Evolutionary conservation across 1,140 invertebrate genomes (phyloP), one percentile per base, ranked within the genome.

Genomic region (Argopecten irradians): DNA sequence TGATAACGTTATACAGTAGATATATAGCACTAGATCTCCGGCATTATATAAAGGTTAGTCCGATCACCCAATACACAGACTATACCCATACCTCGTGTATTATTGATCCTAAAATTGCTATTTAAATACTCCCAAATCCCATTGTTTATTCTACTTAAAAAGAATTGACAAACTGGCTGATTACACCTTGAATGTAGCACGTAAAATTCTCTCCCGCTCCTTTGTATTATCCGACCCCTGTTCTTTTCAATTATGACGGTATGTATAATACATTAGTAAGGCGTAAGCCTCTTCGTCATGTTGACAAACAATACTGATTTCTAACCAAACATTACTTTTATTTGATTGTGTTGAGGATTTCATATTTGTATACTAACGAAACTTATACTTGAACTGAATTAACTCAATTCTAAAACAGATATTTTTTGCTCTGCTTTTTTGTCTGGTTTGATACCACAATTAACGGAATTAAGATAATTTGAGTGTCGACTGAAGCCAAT

Each of bases 121-220:
- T 71, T 71, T 71, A 71, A 71, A 71, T 71, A 71, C 55, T 71
- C 55, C 14, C 55, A 71, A 28, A 71, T 5, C 55, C 55, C n/a
- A 16, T 71, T 71, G 55, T 71, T 71, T 71, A 71, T 71, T 71
- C 55, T 71, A 71, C 55, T 71, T 71, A 71, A 28, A 28, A 71
- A 71, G 55, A 71, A 71, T 71, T 71, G 55, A 71, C 55, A 71
- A 28, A 28, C 8, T 71, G 55, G 55, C 55, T 71, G 55, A 71
- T 71, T 28, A 71, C n/a, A 71, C 55, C 22, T 71, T 1, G 19
- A 71, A 28, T 71, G 55, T 71, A n/a, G 1, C 55, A n/a, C 55
- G 55, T n/a, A 5, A 71, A 71, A 71, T 16, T n/a, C 22, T 28
- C 55, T 2, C 55, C 55, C n/a, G 55, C 28, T 71, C 55, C 55